A percentile compares a stretch with the other conserved stretches of the same genome.
Evolutionary conservation across 2,888 invertebrate species (phyloP).

Genomic region (Prosopocoilus inquinatus): DNA sequence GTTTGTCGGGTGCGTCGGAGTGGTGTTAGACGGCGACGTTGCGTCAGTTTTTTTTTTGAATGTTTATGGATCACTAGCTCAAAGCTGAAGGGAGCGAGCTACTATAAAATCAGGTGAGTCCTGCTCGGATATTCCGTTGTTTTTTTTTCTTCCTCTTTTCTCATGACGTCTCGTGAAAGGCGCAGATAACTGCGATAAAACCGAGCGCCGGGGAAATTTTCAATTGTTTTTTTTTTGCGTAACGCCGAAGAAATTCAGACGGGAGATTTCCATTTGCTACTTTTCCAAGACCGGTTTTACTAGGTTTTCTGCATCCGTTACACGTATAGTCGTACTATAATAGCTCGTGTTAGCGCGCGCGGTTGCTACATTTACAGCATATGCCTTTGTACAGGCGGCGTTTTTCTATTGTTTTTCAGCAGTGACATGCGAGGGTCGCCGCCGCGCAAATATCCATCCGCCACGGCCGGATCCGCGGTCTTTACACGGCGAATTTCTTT

Average conservation of each 20-base stretch:
- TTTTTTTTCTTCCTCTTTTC: too few species aligned
- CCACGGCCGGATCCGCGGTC: not conserved
- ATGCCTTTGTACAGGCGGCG: constrained; percentile 1
- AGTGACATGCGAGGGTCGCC: not conserved
- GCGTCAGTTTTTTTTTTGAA: not conserved
- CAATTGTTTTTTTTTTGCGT: too few species aligned
- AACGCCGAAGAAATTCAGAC: too few species aligned
- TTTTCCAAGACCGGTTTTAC: not conserved
- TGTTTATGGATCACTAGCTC: not conserved
- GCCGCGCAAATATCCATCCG: not conserved
- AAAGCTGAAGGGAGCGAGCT: constrained; percentile 33
- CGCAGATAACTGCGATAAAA: not conserved
- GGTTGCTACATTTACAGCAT: constrained; percentile 1
- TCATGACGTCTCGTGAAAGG: not conserved
- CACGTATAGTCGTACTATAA: not conserved
- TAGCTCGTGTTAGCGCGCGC: not conserved
- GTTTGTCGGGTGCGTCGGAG: constrained; percentile 50
- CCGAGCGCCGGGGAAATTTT: not conserved
- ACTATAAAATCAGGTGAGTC: constrained; percentile 10
- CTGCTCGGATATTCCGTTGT: not conserved
- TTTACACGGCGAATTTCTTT: constrained; percentile 6
- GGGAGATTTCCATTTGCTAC: constrained; percentile 2
- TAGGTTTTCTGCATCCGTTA: constrained; percentile 6
- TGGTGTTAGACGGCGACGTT: constrained; percentile 30
- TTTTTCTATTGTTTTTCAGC: not conserved